Evolutionary conservation across 30 jellyfish, hydroid and myxozoan species (phyloP), one percentile per base, ranked within the genome.

Genomic region (Turritopsis dohrnii): DNA sequence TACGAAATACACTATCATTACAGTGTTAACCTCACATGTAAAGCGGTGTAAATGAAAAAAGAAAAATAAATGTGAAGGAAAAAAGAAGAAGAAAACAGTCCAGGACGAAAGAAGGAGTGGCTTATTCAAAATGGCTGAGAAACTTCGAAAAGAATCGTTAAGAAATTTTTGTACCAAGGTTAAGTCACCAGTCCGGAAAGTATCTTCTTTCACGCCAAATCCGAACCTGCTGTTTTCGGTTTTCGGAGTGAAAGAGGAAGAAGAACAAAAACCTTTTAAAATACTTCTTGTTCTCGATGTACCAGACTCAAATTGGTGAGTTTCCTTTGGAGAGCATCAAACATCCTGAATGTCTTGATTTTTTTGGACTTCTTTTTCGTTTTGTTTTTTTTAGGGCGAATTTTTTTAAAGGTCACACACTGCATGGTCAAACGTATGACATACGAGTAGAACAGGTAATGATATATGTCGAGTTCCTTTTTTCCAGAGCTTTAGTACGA

Each of bases 401-500:
- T 81, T 73, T 81, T 65, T 65, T 90, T 66, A 76, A 86, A 69
- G 91, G 96, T 1, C 83, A 75, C 82, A 75, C 89, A 22, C 80
- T 90, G 18, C 95, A 86, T 74, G 89, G 88, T 66, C 76, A 76
- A 41, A 27, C 76, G 52, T 90, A 54, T 52, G 97, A 86, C 29
- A 83, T 90, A 31, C 71, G 95, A 81, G 97, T 90, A 21, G 97
- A 90, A 29, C 97, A 90, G 90, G 97, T 90, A 69, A 16, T 19
- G 26, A 19, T 1, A 74, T 1, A 5, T 41, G 60, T 41, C 60
- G 9, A 41, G 60, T 41, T 41, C 60, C 60, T 19, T 52, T 31
- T 72, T 18, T 29, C n/a, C n/a, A n/a, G n/a, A n/a, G n/a, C n/a
- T n/a, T n/a, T n/a, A n/a, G n/a, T n/a, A n/a, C n/a, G n/a, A n/a